phyloP scores from a whole-genome alignment of 2,888 invertebrate genomes.

The Hetaerina titia region DNA sequence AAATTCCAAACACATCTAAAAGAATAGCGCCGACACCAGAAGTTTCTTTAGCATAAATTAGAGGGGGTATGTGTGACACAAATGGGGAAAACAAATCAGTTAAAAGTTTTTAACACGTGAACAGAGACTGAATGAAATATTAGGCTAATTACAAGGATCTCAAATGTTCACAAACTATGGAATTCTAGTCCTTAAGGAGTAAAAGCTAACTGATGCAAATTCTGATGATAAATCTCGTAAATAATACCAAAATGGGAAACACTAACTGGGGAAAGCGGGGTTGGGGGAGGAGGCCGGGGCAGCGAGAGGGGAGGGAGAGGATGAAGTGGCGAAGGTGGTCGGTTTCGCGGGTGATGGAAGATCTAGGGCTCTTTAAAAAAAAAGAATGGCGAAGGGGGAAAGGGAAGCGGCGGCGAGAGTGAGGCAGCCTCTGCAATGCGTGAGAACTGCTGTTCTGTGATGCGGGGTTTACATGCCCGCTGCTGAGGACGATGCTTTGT shows the following conservation, averaged over 20 bases:
- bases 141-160: no score
- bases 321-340: not conserved
- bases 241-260: not conserved
- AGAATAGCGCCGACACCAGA: no score
- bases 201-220: no score
- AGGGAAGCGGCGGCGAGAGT: not conserved
- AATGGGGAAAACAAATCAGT: no score
- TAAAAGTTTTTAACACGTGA: no score
- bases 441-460: conserved; percentile 2
- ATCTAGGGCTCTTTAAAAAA: not conserved
- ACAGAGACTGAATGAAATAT: no score
- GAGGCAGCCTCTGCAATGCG: not conserved
- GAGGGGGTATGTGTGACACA: no score
- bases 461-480: not conserved
- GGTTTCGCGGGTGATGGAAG: not conserved
- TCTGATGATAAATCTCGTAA: not conserved
- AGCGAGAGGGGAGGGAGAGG: not conserved
- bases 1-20: no score
- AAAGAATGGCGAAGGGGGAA: not conserved
- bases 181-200: no score
- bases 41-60: no score
- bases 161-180: no score
- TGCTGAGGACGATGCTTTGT: not conserved
- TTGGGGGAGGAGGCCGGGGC: not conserved
- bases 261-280: not conserved